Percentiles rank a stretch among this genome's conserved stretches.
These are phyloP conservation scores for Caenorhabditis becei DNA, from an alignment of 2,888 invertebrate genomes.

Conservation along the genomic window DNA sequence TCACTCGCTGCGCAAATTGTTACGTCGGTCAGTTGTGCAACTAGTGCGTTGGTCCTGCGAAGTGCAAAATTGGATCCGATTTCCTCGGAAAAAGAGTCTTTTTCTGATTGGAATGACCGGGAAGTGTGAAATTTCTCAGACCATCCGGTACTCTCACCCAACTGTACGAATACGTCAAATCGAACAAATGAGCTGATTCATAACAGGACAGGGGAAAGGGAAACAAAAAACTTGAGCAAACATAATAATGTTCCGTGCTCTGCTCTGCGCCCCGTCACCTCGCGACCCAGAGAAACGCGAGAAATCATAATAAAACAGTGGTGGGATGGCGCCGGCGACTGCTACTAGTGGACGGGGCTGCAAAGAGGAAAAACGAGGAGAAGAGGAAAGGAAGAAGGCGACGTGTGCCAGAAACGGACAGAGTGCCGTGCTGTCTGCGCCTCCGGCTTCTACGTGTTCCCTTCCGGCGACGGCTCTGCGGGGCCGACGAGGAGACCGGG, in stretches of 20 bases:
- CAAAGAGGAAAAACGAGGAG: slow-evolving; percentile 15
- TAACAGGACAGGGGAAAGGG: too few relatives aligned
- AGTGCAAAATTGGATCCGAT: too few relatives aligned
- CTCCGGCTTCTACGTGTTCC: background rate
- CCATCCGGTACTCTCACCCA: background rate
- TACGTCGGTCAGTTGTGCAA: slow-evolving; percentile 43
- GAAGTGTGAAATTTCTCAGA: too few relatives aligned
- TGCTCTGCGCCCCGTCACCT: background rate
- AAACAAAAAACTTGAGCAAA: slow-evolving; percentile 7
- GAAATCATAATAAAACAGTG: slow-evolving; percentile 8
- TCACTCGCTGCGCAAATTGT: background rate
- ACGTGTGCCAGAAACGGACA: slow-evolving; percentile 21
- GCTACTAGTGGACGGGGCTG: background rate
- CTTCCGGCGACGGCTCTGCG: background rate
- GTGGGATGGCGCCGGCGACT: background rate
- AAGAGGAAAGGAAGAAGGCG: slow-evolving; percentile 9
- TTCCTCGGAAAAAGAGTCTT: background rate
- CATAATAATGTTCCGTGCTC: slow-evolving; percentile 11
- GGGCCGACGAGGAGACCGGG: background rate
- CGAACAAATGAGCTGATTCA: slow-evolving; percentile 6
- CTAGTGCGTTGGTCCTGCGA: slow-evolving; percentile 23
- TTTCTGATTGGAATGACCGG: too few relatives aligned
- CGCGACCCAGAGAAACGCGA: background rate
- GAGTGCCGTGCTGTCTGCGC: background rate
- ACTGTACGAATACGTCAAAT: slow-evolving; percentile 5